A percentile compares a stretch with the other conserved stretches of the same genome.
phyloP scores from a whole-genome alignment of 2,888 invertebrate genomes.

The Toxonevra muliebris region DNA sequence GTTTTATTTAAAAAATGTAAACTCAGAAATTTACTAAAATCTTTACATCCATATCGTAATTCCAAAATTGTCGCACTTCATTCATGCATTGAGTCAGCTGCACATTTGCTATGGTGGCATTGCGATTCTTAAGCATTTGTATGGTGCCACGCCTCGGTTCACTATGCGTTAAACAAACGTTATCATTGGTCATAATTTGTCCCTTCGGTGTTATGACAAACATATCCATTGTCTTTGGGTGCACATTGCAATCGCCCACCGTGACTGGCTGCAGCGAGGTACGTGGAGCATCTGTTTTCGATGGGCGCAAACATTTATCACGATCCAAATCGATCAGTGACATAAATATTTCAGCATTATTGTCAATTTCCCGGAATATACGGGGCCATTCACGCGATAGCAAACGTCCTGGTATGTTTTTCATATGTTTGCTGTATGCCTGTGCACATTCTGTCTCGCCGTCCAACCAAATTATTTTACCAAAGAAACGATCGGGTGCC shows the following conservation, averaged over 20 bases:
- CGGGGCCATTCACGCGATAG: slow-evolving; percentile 54
- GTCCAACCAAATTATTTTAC: slow-evolving; percentile 73
- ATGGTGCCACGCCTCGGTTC: slow-evolving; percentile 48
- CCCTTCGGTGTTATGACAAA: slow-evolving; percentile 75
- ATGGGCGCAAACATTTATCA: slow-evolving; percentile 58
- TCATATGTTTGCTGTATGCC: slow-evolving; percentile 54
- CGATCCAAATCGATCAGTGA: slow-evolving; percentile 53
- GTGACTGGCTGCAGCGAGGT: slow-evolving; percentile 51
- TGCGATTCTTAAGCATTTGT: slow-evolving; percentile 52
- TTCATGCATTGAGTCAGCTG: slow-evolving; percentile 56
- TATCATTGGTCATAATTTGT: slow-evolving; percentile 87
- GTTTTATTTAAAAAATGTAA: neutral
- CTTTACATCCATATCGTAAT: slow-evolving; percentile 58
- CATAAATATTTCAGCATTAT: slow-evolving; percentile 49
- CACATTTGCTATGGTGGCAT: slow-evolving; percentile 54
- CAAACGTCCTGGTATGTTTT: slow-evolving; percentile 52
- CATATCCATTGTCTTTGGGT: slow-evolving; percentile 69
- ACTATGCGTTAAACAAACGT: slow-evolving; percentile 82
- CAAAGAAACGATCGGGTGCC: slow-evolving; percentile 85
- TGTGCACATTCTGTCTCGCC: slow-evolving; percentile 55
- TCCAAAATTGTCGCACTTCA: slow-evolving; percentile 58
- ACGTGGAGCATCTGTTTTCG: slow-evolving; percentile 49
- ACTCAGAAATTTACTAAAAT: neutral
- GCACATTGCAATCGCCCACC: slow-evolving; percentile 57
- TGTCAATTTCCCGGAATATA: slow-evolving; percentile 53